A percentile compares a stretch with the other conserved stretches of the same genome.
Evolutionary conservation across 92 coral and sea anemone species (phyloP).

Genomic region (Heliopora coerulea): DNA sequence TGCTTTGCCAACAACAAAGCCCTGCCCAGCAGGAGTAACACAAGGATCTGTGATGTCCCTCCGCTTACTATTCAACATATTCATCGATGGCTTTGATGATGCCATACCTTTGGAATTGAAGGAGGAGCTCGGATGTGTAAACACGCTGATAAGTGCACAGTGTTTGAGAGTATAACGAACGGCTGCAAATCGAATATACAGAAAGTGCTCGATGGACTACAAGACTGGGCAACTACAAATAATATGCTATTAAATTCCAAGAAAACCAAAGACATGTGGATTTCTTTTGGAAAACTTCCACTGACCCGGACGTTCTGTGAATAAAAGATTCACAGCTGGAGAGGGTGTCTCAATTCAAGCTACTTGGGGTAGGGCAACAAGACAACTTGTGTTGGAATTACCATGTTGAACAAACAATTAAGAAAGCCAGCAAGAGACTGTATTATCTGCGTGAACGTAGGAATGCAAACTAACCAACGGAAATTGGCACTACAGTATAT

Average conservation of each 20-base stretch:
- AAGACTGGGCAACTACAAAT: conserved; percentile 24
- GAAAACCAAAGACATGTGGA: conserved; percentile 43
- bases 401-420: conserved; percentile 33
- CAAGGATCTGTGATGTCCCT: too few species aligned
- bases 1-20: too few species aligned
- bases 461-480: conserved; percentile 25
- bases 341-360: conserved; percentile 4
- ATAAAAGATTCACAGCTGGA: neutral
- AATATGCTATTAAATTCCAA: conserved; percentile 33
- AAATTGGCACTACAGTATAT: conserved; percentile 41
- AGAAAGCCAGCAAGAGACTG: conserved; percentile 26
- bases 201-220: conserved; percentile 26
- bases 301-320: neutral
- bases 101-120: too few species aligned
- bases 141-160: conserved; percentile 42
- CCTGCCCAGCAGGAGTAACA: too few species aligned
- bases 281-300: conserved; percentile 3
- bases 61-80: too few species aligned
- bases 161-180: conserved; percentile 10
- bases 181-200: conserved; percentile 5
- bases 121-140: too few species aligned
- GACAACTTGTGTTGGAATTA: conserved; percentile 34
- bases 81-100: too few species aligned
- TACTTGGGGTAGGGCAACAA: conserved; percentile 25
- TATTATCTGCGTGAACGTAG: conserved; percentile 5